Evolutionary conservation across 2,113 vertebrate genomes (phyloP).

Genomic region (Poecilia latipinna): DNA sequence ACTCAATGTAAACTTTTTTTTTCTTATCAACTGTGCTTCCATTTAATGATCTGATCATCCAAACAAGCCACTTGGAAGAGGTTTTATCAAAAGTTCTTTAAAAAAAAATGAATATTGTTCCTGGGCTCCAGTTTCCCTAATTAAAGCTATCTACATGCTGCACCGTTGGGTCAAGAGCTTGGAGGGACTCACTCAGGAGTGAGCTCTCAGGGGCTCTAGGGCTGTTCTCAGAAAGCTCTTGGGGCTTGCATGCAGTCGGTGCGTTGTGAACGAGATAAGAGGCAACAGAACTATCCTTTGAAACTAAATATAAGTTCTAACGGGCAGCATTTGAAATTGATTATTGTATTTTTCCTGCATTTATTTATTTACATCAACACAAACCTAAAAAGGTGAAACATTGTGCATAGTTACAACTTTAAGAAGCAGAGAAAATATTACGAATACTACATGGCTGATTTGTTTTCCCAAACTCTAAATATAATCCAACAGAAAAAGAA

Average conservation of each 20-base stretch:
- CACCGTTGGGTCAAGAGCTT: conserved; percentile 55
- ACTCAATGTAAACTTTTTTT: neutral
- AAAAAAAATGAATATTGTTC: conserved; percentile 13
- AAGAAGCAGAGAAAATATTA: neutral
- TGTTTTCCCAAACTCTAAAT: neutral
- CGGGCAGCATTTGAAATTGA: conserved; percentile 40
- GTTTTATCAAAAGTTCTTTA: conserved; percentile 13
- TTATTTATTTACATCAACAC: neutral
- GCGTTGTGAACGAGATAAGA: conserved; percentile 71
- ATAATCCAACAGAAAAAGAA: neutral
- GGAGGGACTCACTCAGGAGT: conserved; percentile 67
- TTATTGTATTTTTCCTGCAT: conserved; percentile 19
- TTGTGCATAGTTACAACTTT: neutral
- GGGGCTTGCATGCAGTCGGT: conserved; percentile 53
- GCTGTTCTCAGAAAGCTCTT: conserved; percentile 74
- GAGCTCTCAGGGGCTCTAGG: conserved; percentile 53
- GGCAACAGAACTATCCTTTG: conserved; percentile 61
- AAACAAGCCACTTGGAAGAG: conserved; percentile 17
- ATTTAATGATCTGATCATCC: neutral
- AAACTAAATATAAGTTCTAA: conserved; percentile 74
- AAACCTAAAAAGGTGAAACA: neutral
- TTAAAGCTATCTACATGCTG: conserved; percentile 44
- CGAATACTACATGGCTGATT: neutral
- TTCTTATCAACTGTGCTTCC: neutral
- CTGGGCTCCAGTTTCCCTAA: conserved; percentile 34